Percentiles rank a stretch among this genome's conserved stretches.
These are phyloP conservation scores for Buphagus erythrorhynchus DNA, from an alignment of 2,797 vertebrate genomes.

Conservation along the genomic window DNA sequence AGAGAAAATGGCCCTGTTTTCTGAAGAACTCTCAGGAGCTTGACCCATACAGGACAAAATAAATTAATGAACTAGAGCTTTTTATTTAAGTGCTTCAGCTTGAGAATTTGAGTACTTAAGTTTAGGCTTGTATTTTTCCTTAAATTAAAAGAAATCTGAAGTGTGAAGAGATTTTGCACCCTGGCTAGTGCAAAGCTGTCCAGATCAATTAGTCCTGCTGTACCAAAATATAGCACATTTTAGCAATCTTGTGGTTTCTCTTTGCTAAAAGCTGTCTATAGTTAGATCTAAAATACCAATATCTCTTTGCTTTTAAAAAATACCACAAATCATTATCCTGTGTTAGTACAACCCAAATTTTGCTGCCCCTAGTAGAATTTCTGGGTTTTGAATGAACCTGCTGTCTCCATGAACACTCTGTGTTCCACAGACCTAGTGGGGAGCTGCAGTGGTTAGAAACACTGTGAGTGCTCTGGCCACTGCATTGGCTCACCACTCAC, in stretches of 20 bases:
- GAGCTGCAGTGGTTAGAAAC: not conserved
- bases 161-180: not conserved
- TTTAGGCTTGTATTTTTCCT: not conserved
- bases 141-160: not conserved
- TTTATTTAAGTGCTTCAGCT: not conserved
- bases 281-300: not conserved
- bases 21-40: not conserved
- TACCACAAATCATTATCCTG: not conserved
- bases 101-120: not conserved
- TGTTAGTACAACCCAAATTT: not conserved
- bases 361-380: not conserved
- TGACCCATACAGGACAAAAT: not conserved
- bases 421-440: fast-evolving
- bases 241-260: not conserved
- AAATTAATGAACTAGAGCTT: not conserved
- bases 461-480: not conserved
- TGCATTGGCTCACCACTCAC: not conserved
- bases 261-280: not conserved
- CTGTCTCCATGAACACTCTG: not conserved
- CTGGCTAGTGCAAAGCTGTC: not conserved
- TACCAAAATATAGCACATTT: not conserved
- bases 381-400: not conserved
- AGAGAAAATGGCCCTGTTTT: not conserved
- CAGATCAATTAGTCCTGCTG: not conserved
- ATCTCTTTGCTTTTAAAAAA: not conserved